These are phyloP conservation scores for Serrognathus titanus DNA, from an alignment of 2,888 invertebrate genomes.

Conservation along the genomic window DNA sequence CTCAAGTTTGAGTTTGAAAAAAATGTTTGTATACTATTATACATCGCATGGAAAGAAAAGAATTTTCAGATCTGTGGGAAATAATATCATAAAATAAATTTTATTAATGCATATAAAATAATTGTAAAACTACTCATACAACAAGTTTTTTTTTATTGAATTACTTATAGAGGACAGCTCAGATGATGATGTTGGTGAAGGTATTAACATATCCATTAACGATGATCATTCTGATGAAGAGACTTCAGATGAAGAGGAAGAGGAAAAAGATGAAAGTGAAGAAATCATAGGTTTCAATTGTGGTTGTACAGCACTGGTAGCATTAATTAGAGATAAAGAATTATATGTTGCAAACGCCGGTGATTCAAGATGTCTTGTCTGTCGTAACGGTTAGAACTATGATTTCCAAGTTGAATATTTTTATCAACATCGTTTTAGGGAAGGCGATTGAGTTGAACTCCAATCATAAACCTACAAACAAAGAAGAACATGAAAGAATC, in stretches of 20 bases:
- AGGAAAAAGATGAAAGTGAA: conserved; percentile 38
- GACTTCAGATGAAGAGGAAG: conserved; percentile 47
- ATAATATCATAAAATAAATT: too few relatives aligned
- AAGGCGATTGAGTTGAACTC: conserved; percentile 89
- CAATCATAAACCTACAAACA: conserved; percentile 97
- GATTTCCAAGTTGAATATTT: background rate
- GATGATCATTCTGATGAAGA: background rate
- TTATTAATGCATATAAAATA: too few relatives aligned
- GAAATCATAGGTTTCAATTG: conserved; percentile 75
- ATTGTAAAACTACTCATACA: too few relatives aligned
- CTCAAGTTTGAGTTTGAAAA: too few relatives aligned
- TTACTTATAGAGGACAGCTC: conserved; percentile 43
- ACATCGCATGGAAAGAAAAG: too few relatives aligned
- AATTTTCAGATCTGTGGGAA: too few relatives aligned
- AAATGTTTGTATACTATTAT: too few relatives aligned
- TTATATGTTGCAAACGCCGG: conserved; percentile 96
- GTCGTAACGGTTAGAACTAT: conserved; percentile 41
- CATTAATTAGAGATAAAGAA: conserved; percentile 71
- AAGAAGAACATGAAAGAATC: conserved; percentile 78
- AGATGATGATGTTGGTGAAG: conserved; percentile 50
- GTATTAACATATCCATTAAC: too few relatives aligned
- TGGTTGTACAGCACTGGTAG: conserved; percentile 97
- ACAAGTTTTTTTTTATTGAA: too few relatives aligned
- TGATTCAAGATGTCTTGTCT: conserved; percentile 74
- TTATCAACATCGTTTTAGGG: conserved; percentile 27